Evolutionary conservation across 2,113 vertebrate species (phyloP), one percentile per base, ranked within the genome.

Genomic region (Cyprichromis sp.): DNA sequence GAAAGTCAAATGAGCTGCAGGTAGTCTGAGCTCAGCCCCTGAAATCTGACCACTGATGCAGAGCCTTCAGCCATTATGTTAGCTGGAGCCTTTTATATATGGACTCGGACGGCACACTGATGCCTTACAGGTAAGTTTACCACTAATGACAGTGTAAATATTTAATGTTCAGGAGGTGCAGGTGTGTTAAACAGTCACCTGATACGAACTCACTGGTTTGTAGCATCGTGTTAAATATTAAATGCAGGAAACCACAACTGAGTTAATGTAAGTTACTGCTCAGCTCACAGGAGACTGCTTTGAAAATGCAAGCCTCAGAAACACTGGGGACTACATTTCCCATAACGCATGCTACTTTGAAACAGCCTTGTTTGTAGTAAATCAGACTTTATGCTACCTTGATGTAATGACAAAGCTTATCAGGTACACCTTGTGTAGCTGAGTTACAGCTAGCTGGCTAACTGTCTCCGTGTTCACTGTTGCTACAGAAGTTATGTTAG

Each of bases 1-100:
- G 85, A 12, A 52, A 91, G 88, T 90, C 90, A 93, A 93, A 93
- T 93, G 26, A 83, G 76, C 83, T 76, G 82, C 80, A 87, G 73
- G 81, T 80, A 4, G 21, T n/a, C 10, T 2, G 66, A 81, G 17
- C 26, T 54, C 82, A 36, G n/a, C 73, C 7, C 45, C 16, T 78
- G 73, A 78, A 50, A 50, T 52, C 73, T 78, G 45, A 78, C 26
- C 45, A 76, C 71, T 19, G 42, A 47, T 50, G 42, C 42, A 29
- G 42, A 76, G 42, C 24, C 40, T 19, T 26, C 40, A 26, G 40
- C 68, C 42, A 31, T 78, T 31, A 50, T 47, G 24, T 3, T 78
- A 31, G 63, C 61, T 40, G 82, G 47, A 38, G 26, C 71, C 9
- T 76, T 76, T 78, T 78, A 50, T 31, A 1, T 78, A 29, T 78